Evolutionary conservation across 2,888 invertebrate genomes (phyloP), one percentile per base, ranked within the genome.

Genomic region (Rhingia campestris): DNA sequence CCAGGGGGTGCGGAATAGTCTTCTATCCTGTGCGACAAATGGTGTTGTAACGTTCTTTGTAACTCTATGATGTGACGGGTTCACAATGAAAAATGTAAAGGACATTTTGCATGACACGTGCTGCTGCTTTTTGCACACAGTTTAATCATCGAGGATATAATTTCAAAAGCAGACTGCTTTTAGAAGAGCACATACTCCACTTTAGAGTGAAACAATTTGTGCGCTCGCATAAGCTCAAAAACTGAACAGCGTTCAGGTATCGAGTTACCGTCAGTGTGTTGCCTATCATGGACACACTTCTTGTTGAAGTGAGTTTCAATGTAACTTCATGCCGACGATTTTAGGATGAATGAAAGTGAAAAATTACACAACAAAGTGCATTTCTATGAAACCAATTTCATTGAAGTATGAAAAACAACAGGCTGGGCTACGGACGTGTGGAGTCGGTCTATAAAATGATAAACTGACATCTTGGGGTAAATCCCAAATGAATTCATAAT

Each of bases 401-500:
- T 72, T 45, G 37, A n/a, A n/a, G n/a, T 37, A 47, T n/a, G 9
- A 43, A 33, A 4, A 6, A 10, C 9, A 12, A 37, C 32, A 41
- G 43, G n/a, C 49, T 49, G 49, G 30, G 22, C 1, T 14, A 9
- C 9, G 49, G 7, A 4, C 10, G 33, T 30, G 14, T 14, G 35
- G 35, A 61, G 6, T 9, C n/a, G 37, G 14, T 58, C 33, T 4
- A n/a, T 7, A 30, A 43, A 41, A 33, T 43, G 5, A 32, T 5
- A 49, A 32, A 33, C 12, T 7, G 45, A 4, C 9, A n/a, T 10
- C 41, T 51, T 9, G 22, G 30, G n/a, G 47, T 32, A 64, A 64
- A 56, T 64, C 54, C 63, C 73, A 47, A 64, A 64, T 73, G 63
- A 73, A 54, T 54, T 64, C 32, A 39, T 64, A 73, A 64, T 73